These are phyloP conservation scores for Lordiphosa fenestrarum DNA, from an alignment of 2,888 invertebrate species.

Conservation along the genomic window DNA sequence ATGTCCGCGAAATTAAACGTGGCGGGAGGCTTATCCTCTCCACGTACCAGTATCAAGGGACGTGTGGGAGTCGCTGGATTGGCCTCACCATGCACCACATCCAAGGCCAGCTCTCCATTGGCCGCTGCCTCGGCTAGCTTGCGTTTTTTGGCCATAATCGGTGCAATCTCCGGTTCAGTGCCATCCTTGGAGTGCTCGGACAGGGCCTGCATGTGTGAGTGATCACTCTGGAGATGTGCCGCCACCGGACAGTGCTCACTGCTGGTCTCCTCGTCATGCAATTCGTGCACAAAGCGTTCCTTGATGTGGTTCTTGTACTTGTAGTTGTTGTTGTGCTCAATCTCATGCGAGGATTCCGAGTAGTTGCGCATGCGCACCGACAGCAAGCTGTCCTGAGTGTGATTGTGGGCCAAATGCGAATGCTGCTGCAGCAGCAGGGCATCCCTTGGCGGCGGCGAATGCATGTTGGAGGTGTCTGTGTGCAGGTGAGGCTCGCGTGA, in stretches of 20 bases:
- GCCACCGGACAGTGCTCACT: constrained; percentile 79
- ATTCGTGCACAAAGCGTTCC: constrained; percentile 87
- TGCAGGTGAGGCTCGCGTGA: constrained; percentile 77
- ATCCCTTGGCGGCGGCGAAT: constrained; percentile 76
- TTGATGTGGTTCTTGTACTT: constrained; percentile 98
- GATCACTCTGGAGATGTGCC: constrained; percentile 76
- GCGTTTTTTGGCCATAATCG: constrained; percentile 77
- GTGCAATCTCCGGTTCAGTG: constrained; percentile 78
- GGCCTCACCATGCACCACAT: constrained; percentile 34
- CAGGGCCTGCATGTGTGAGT: constrained; percentile 76
- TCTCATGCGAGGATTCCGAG: constrained; percentile 80
- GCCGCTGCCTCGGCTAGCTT: constrained; percentile 73
- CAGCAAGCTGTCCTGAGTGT: constrained; percentile 72
- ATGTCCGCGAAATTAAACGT: constrained; percentile 69
- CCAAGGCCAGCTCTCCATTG: constrained; percentile 42
- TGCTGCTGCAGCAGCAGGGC: constrained; percentile 61
- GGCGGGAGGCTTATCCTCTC: constrained; percentile 69
- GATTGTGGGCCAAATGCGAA: constrained; percentile 59
- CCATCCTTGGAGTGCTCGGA: constrained; percentile 79
- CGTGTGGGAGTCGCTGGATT: constrained; percentile 36
- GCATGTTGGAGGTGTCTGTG: constrained; percentile 78
- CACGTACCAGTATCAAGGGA: constrained; percentile 22
- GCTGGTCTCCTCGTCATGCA: constrained; percentile 79
- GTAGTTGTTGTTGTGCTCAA: constrained; percentile 84
- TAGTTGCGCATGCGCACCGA: constrained; percentile 78